Conservation (phyloP, 2,888 invertebrate species). For the Mycalesis mineus region DNA sequence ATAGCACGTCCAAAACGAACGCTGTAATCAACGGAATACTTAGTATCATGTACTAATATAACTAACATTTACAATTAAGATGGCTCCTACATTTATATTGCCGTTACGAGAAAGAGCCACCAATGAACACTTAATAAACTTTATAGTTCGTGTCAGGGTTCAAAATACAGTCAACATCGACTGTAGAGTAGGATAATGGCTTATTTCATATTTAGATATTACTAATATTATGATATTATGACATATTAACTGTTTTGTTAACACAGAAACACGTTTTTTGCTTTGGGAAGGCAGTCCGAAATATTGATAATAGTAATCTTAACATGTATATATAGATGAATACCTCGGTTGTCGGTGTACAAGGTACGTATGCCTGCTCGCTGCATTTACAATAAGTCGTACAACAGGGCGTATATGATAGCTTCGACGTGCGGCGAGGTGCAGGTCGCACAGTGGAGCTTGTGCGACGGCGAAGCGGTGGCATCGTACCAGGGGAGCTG, state of each 20-base stretch:
- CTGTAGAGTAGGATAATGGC: no score
- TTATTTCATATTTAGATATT: slow-evolving; percentile 21
- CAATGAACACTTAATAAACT: no score
- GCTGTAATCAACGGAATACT: no score
- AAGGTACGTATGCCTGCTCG: slow-evolving; percentile 22
- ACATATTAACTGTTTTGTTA: background rate
- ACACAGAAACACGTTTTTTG: slow-evolving; percentile 2
- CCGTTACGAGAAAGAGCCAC: no score
- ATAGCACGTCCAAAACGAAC: slow-evolving; percentile 28
- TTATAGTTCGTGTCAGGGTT: no score
- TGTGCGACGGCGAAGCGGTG: slow-evolving; percentile 35
- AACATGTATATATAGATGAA: slow-evolving; percentile 4
- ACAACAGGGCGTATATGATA: slow-evolving; percentile 44
- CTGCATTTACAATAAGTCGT: slow-evolving; percentile 46
- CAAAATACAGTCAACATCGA: no score
- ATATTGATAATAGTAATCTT: slow-evolving; percentile 8
- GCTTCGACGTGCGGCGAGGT: slow-evolving; percentile 43
- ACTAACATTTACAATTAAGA: no score
- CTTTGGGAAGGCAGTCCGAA: slow-evolving; percentile 20
- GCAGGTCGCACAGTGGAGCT: slow-evolving; percentile 52
- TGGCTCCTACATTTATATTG: no score
- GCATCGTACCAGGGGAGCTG: slow-evolving; percentile 33
- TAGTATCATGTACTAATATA: no score
- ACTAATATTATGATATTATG: slow-evolving; percentile 13
- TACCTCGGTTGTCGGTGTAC: background rate